Base-by-base conservation (phyloP, 2,888 invertebrate genomes). In the Punctoribates punctum region DNA sequence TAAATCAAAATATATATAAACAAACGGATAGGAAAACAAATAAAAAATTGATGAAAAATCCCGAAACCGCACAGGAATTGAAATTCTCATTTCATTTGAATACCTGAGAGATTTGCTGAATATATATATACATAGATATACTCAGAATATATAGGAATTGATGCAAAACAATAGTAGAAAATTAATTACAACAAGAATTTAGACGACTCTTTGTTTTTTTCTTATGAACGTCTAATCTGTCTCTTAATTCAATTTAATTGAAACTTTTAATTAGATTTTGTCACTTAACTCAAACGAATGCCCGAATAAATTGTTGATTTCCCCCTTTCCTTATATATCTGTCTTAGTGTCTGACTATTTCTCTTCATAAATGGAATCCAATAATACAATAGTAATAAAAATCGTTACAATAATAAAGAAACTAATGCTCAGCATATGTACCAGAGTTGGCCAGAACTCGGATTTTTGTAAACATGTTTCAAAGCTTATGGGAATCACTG, bases 11-110 rank as follows among this genome's bases (percentile, higher is more conserved):
- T 57, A 57, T n/a, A 25, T 48, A 15, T 11, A 25, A 60, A 60
- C 27, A 60, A 60, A 60, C 60, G 29, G 51, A 60, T 23, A 29
- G 27, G 29, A 23, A 60, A 29, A 60, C 27, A 60, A 60, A 60
- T 60, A 29, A 60, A 60, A 60, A 60, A 60, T 60, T 60, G 60
- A 60, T 60, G 60, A 60, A 60, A 60, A 60, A 23, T 60, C 60
- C 11, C 5, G 15, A 29, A 60, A 29, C 3, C 13, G 20, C 57
- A 25, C 3, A 11, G n/a, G 57, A 42, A 42, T 42, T 42, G 42
- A 42, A 42, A 42, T 42, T 42, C 42, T 42, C 23, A 25, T n/a
- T n/a, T 23, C 23, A 57, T 57, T 25, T 20, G 57, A 57, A 57
- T 57, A 57, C 27, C 60, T 27, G 27, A 29, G 60, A 25, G 25